Conservation (phyloP, 2,113 vertebrate genomes). For the Nerophis ophidion region DNA sequence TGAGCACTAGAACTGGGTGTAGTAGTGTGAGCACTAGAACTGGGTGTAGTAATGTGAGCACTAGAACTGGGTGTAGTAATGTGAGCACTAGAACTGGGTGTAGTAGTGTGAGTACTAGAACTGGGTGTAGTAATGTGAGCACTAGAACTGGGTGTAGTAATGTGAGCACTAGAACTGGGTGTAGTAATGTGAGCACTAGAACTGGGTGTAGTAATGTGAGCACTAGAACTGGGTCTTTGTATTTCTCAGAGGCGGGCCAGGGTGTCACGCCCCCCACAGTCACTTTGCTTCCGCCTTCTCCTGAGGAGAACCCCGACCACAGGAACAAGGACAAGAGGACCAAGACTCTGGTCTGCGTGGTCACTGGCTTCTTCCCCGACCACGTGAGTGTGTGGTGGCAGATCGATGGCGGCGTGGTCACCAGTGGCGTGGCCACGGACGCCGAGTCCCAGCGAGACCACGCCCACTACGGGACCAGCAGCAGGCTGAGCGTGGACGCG, state of each 20-base stretch:
- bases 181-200: too few species aligned
- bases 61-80: too few species aligned
- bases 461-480: conserved; percentile 70
- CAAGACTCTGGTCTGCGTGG: conserved; percentile 82
- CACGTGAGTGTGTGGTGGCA: conserved; percentile 77
- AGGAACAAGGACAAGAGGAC: neutral
- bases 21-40: too few species aligned
- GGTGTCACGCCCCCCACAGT: conserved; percentile 31
- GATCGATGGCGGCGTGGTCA: conserved; percentile 1
- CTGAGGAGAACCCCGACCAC: conserved; percentile 51
- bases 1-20: too few species aligned
- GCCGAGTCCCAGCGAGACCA: fast-evolving
- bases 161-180: too few species aligned
- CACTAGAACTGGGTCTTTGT: too few species aligned
- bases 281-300: conserved; percentile 68
- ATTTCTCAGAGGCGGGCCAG: neutral
- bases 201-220: too few species aligned
- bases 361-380: conserved; percentile 81
- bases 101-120: too few species aligned
- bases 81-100: too few species aligned
- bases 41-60: too few species aligned
- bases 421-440: conserved; percentile 66
- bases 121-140: too few species aligned
- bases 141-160: too few species aligned
- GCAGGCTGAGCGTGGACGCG: conserved; percentile 71